These are phyloP conservation scores for Pseudomyrmex cubaensis DNA, from an alignment of 1,140 invertebrate species.

Conservation along the genomic window DNA sequence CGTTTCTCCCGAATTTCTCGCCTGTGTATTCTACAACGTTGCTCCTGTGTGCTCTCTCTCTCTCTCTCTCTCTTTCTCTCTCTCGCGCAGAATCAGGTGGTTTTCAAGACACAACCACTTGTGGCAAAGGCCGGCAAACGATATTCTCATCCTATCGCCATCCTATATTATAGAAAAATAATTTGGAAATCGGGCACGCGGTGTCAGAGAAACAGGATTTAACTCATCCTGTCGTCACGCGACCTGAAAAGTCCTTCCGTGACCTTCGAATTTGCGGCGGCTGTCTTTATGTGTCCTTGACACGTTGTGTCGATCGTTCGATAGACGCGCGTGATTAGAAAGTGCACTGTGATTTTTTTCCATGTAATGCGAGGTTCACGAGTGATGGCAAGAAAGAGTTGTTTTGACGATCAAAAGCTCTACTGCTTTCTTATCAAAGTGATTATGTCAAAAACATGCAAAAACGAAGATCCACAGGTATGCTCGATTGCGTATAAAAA, in stretches of 20 bases:
- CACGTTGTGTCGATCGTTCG: conserved; percentile 49
- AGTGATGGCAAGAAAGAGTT: conserved; percentile 62
- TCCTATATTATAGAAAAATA: neutral
- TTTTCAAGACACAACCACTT: conserved; percentile 81
- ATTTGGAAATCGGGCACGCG: conserved; percentile 48
- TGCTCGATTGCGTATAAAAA: neutral
- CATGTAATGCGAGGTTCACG: conserved; percentile 25
- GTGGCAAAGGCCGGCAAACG: conserved; percentile 74
- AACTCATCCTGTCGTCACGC: conserved; percentile 1
- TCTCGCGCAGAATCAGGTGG: conserved; percentile 37
- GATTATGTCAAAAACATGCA: neutral
- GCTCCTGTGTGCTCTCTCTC: neutral
- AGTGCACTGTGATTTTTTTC: conserved; percentile 26
- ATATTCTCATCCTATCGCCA: conserved; percentile 2
- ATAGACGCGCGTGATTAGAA: conserved; percentile 16
- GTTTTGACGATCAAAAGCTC: conserved; percentile 14
- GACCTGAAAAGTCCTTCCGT: conserved; percentile 5
- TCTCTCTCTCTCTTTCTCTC: neutral
- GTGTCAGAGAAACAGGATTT: conserved; percentile 46
- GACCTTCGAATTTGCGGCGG: conserved; percentile 24
- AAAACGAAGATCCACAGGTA: conserved; percentile 46
- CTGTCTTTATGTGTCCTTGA: conserved; percentile 25
- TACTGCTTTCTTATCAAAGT: neutral
- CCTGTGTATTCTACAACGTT: neutral
- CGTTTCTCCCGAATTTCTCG: neutral